Evolutionary conservation across 2,888 invertebrate genomes (phyloP), one percentile per base, ranked within the genome.

Genomic region (Ornithoptera alexandrae): DNA sequence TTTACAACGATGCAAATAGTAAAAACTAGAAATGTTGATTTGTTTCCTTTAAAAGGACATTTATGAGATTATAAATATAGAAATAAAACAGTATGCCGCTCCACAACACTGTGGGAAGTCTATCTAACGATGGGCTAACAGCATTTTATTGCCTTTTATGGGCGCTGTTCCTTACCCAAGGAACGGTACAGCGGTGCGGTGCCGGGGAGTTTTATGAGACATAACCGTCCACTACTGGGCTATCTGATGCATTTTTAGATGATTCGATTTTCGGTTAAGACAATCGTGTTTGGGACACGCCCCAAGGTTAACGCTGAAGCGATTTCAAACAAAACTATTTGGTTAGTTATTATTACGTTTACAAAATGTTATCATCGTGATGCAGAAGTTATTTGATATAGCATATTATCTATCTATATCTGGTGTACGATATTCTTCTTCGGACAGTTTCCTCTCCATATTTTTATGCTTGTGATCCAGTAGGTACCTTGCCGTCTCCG

Each of bases 211-310:
- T 92, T 92, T 92, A 92, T 92, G 92, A 90, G 92, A 87, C 91
- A 89, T 90, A 85, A 91, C 88, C 81, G 81, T 76, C 80, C 79
- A 75, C 72, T 80, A 76, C 76, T 76, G 76, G 72, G 79, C 77
- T 86, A 86, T 86, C 86, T 84, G 86, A 86, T 86, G 86, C 86
- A 91, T 91, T 91, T 91, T 90, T 90, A 90, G 85, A 81, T 75
- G 81, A 84, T 83, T 79, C 85, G 82, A 83, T 85, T 87, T 85
- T 85, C 83, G 90, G 89, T 90, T 86, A 89, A 89, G 87, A 91
- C 91, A 90, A 90, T 90, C 81, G 86, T 68, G 71, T 76, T 39
- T 17, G 65, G 15, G 50, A 72, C 63, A 59, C 81, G 84, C 81
- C 74, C 17, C 69, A 78, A 80, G 76, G 56, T 8, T 71, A 15